Evolutionary conservation across 1,140 invertebrate species (phyloP), one percentile per base, ranked within the genome.

Genomic region (Paraescarpia echinospica): DNA sequence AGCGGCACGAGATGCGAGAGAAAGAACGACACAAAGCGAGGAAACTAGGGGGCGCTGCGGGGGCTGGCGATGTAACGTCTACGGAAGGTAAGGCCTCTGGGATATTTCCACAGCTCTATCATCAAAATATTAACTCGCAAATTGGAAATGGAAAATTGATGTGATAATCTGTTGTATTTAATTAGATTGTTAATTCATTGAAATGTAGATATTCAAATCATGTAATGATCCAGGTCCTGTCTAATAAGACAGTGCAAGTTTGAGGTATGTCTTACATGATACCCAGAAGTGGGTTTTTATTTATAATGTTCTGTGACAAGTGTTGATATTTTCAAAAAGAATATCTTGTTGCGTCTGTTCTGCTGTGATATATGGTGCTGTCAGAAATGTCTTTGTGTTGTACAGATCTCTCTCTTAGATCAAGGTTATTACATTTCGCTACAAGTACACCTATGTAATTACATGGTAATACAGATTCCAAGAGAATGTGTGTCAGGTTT

Each of bases 21-120:
- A 94, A 94, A 34, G 96, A 96, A 92, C 94, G 95, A 41, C 94
- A 95, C 91, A 94, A 95, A 93, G 91, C 93, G 34, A 92, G 92
- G 51, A 92, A 92, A 92, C 95, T 96, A 92, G 95, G 94, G 34
- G 95, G 59, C 59, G 27, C 59, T 77, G 59, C 59, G 14, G 59
- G 48, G 18, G 48, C 48, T 51, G 48, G 59, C 27, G 59, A 77
- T 5, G 59, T 77, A 27, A 77, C 59, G 22, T 77, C 59, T 14
- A 77, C 59, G 59, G 59, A 77, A 77, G 59, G 59, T 77, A 77
- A 31, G 59, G 27, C 18, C 59, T 14, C 59, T 1, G 59, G 4
- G 4, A 77, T 5, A 18, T 77, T 4, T 6, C 2, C 59, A 12
- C 59, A 0, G 59, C 41, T 27, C 2, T 0, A 31, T 77, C 0